Conservation (phyloP, 2,113 vertebrate species). For the Ictidomys tridecemlineatus region DNA sequence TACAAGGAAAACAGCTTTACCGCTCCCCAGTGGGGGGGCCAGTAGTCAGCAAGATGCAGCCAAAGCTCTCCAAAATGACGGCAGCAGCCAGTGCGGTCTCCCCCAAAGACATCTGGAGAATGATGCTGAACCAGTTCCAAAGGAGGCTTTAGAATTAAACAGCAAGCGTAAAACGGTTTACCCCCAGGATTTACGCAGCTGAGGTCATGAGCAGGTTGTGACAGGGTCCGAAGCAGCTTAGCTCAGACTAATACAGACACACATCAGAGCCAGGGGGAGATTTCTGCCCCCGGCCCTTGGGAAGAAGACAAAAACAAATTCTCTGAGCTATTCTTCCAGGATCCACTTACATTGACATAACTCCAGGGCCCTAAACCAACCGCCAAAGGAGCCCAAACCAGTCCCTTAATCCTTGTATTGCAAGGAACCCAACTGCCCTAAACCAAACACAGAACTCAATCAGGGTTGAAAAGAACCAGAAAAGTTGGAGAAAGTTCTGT, state of each 20-base stretch:
- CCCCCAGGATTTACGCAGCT: background rate
- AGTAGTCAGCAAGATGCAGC: background rate
- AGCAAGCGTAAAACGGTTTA: background rate
- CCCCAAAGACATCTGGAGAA: background rate
- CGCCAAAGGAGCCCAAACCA: background rate
- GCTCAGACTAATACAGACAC: background rate
- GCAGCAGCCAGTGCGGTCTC: background rate
- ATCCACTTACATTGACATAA: background rate
- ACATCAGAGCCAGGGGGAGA: background rate
- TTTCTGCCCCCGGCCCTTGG: background rate
- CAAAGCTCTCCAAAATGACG: background rate
- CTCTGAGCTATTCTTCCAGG: background rate
- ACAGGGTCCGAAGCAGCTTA: constrained; percentile 37
- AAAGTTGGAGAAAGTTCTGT: background rate
- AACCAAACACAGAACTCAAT: background rate
- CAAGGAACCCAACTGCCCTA: background rate
- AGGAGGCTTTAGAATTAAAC: background rate
- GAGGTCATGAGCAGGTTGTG: constrained; percentile 58
- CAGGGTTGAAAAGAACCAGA: background rate
- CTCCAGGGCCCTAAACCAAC: background rate
- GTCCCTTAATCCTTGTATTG: background rate
- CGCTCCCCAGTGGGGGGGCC: background rate
- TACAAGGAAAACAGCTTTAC: background rate
- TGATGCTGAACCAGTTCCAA: background rate
- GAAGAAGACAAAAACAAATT: constrained; percentile 22